Evolutionary conservation across 2,888 invertebrate genomes (phyloP).

Genomic region (Lasius fuliginosus): DNA sequence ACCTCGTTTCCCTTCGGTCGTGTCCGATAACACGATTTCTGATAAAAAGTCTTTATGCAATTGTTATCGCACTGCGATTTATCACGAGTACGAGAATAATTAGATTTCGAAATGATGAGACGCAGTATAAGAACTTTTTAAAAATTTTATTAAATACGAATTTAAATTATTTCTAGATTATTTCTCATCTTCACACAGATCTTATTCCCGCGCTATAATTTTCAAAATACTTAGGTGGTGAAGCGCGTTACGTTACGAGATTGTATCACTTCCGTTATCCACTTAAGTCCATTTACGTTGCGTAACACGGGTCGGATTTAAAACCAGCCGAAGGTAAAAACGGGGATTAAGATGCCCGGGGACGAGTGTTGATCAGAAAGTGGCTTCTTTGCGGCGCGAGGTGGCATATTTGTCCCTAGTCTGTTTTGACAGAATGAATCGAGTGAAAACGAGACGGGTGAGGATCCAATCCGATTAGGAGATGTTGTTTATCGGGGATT

Average conservation of each 20-base stretch:
- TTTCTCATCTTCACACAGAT: not conserved
- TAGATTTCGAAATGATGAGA: not conserved
- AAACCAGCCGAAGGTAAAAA: conserved; percentile 35
- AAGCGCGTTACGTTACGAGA: not conserved
- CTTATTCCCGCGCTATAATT: not conserved
- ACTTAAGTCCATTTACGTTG: conserved; percentile 24
- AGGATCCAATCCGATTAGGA: conserved; percentile 77
- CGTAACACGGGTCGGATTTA: conserved; percentile 45
- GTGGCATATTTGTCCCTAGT: conserved; percentile 51
- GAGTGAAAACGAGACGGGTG: conserved; percentile 72
- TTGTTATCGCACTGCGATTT: not conserved
- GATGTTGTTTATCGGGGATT: conserved; percentile 77
- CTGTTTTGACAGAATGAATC: conserved; percentile 78
- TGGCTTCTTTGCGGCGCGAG: conserved; percentile 54
- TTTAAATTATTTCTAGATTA: not conserved
- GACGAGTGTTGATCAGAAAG: conserved; percentile 54
- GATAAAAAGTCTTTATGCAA: not conserved
- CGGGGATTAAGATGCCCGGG: conserved; percentile 33
- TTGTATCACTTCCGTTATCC: conserved; percentile 37
- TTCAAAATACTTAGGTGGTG: no score
- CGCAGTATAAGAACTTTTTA: not conserved
- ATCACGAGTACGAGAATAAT: not conserved
- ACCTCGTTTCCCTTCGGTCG: not conserved
- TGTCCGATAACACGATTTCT: not conserved
- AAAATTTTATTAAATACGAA: not conserved